Evolutionary conservation across 2,113 vertebrate species (phyloP), one percentile per base, ranked within the genome.

Genomic region (Accipiter virgatus): DNA sequence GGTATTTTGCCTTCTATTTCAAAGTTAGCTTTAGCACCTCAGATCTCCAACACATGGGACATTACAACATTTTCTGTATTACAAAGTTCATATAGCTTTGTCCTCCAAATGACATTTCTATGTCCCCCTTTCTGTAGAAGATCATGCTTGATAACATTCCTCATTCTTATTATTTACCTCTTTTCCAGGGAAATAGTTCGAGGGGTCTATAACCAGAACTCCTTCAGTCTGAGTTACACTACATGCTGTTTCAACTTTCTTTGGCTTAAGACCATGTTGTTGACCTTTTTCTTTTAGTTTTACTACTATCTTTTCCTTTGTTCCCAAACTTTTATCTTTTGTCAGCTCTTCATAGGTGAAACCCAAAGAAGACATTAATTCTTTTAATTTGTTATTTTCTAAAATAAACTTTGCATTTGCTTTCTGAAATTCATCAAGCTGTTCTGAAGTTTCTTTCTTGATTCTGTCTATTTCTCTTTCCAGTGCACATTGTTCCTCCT

Each of bases 381-480:
- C 86, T 91, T 83, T 91, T 48, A 98, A 81, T 82, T 97, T 85
- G 13, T 13, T 29, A 25, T 97, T 97, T 73, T 97, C 97, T 92
- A 32, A 80, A 34, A 63, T 7, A 20, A 93, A 15, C 0, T 4
- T 73, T n/a, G 80, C 12, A 52, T 75, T 66, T 47, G 11, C 22
- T 38, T 95, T 95, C 31, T 31, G n/a, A 42, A 92, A 56, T 31
- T 67, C 45, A 40, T n/a, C 4, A 18, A 84, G 9, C 34, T 68
- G 81, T 67, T 77, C 32, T 5, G 89, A 81, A 89, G 9, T 9
- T 67, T 93, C 92, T 61, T 53, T 81, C 42, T 52, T 93, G 3
- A 97, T 81, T 72, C 15, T 93, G 17, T 92, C 62, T 55, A 94
- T 52, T 12, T 61, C 38, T 59, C 32, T 48, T 61, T 74, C 59